phyloP scores from a whole-genome alignment of 1,140 invertebrate species.

The Trichomalopsis sarcophagae region DNA sequence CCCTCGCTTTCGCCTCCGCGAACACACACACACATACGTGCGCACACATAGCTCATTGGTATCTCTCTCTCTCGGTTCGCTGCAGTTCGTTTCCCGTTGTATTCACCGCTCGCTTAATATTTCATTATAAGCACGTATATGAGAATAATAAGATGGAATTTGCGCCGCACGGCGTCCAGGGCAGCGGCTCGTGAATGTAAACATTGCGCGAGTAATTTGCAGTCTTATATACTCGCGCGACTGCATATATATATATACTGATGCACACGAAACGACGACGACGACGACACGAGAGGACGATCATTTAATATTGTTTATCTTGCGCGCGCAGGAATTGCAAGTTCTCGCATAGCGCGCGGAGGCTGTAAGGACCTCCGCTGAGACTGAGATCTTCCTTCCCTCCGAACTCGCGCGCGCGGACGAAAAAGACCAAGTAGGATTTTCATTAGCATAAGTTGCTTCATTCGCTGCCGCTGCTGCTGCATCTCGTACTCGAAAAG shows the following conservation, averaged over 20 bases:
- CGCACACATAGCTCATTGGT: constrained; percentile 50
- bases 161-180: constrained; percentile 57
- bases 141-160: constrained; percentile 74
- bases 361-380: constrained; percentile 20
- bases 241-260: neutral
- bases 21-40: neutral
- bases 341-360: neutral
- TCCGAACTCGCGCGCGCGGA: neutral
- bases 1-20: constrained; percentile 59
- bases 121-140: constrained; percentile 73
- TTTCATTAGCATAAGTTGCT: constrained; percentile 69
- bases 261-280: constrained; percentile 45
- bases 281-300: constrained; percentile 26
- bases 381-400: neutral
- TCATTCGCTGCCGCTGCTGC: constrained; percentile 29
- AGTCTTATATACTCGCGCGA: constrained; percentile 59
- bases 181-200: constrained; percentile 59
- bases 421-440: constrained; percentile 56
- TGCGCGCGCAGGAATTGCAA: neutral
- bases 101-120: constrained; percentile 67
- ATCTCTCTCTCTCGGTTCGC: constrained; percentile 15
- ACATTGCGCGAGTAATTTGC: constrained; percentile 62
- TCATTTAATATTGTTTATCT: constrained; percentile 55
- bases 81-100: constrained; percentile 40
- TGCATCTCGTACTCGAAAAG: constrained; percentile 13